These are phyloP conservation scores for Plagiodera versicolora DNA, from an alignment of 2,888 invertebrate species.

Conservation along the genomic window DNA sequence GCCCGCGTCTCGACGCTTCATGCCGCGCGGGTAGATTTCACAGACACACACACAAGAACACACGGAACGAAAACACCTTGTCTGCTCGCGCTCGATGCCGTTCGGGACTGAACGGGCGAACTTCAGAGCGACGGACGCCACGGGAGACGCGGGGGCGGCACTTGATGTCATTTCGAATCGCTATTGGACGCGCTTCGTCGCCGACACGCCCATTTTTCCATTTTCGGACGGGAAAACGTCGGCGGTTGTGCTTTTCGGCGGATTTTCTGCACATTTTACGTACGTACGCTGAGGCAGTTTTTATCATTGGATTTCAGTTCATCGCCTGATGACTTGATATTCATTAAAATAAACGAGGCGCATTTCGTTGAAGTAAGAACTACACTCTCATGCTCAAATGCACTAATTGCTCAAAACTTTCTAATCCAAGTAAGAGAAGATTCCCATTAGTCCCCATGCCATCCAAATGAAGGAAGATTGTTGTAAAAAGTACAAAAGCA, in stretches of 20 bases:
- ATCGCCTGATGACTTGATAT: too few relatives aligned
- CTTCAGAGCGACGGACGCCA: slow-evolving; percentile 25
- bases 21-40: slow-evolving; percentile 45
- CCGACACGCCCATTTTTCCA: slow-evolving; percentile 37
- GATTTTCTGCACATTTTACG: not conserved
- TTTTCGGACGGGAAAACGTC: slow-evolving; percentile 28
- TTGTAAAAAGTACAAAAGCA: too few relatives aligned
- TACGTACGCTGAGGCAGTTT: too few relatives aligned
- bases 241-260: slow-evolving; percentile 21
- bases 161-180: slow-evolving; percentile 11
- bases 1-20: slow-evolving; percentile 51
- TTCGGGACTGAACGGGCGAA: slow-evolving; percentile 23
- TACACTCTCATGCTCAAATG: too few relatives aligned
- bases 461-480: too few relatives aligned
- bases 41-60: slow-evolving; percentile 29
- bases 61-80: slow-evolving; percentile 15
- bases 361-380: too few relatives aligned
- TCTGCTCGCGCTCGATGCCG: slow-evolving; percentile 24
- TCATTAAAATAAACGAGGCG: too few relatives aligned
- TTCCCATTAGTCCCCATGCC: too few relatives aligned
- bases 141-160: slow-evolving; percentile 18
- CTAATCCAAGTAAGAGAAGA: too few relatives aligned
- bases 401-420: too few relatives aligned
- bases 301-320: too few relatives aligned
- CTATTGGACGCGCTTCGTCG: slow-evolving; percentile 35